These are phyloP conservation scores for Drosophila aldrichi DNA, from an alignment of 2,888 invertebrate genomes.

Conservation along the genomic window DNA sequence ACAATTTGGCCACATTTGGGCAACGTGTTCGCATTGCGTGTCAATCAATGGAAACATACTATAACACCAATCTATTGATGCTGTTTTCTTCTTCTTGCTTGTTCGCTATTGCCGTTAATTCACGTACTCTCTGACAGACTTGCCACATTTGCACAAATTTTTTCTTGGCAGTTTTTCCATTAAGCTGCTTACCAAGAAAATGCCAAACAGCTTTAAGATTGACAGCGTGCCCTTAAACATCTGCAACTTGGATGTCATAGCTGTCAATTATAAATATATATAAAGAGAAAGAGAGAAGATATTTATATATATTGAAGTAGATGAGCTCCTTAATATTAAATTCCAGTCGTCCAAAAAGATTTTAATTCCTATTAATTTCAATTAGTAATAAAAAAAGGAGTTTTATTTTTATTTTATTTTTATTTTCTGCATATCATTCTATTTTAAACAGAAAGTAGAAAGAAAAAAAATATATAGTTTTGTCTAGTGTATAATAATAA, in stretches of 20 bases:
- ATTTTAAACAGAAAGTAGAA: too few relatives aligned
- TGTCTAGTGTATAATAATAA: too few relatives aligned
- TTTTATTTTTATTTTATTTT: too few relatives aligned
- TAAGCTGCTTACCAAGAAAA: conserved; percentile 64
- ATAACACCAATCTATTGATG: conserved; percentile 40
- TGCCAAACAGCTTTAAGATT: conserved; percentile 26
- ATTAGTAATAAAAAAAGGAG: too few relatives aligned
- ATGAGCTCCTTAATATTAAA: background rate
- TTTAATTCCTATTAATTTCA: too few relatives aligned
- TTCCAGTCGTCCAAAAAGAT: too few relatives aligned
- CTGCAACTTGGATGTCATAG: conserved; percentile 3
- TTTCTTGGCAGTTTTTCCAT: conserved; percentile 46
- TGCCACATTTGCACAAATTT: conserved; percentile 37
- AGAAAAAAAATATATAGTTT: too few relatives aligned
- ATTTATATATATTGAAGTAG: background rate
- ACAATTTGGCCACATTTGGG: conserved; percentile 50
- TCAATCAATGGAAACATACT: conserved; percentile 65
- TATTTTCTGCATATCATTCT: too few relatives aligned
- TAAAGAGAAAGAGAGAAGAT: too few relatives aligned
- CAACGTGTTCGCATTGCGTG: conserved; percentile 67
- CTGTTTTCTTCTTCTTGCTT: conserved; percentile 10
- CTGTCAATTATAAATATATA: conserved; percentile 13
- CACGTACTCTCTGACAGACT: conserved; percentile 32
- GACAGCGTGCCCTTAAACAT: conserved; percentile 10
- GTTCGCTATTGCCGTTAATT: conserved; percentile 49